Conservation (phyloP, 2,888 invertebrate genomes). For the Leptopilina drosophilae region DNA sequence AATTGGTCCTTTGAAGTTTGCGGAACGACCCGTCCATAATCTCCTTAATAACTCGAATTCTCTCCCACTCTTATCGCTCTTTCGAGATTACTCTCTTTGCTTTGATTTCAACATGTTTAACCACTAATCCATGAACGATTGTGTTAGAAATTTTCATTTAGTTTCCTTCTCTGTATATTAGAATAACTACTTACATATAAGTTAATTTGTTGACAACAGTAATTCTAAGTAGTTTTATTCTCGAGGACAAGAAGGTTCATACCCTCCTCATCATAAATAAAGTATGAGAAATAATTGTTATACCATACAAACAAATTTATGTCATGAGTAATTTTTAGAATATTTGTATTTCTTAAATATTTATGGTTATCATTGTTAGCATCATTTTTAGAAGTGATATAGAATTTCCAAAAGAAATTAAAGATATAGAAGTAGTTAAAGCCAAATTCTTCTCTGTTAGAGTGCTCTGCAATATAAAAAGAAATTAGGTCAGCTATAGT, state of each 20-base stretch:
- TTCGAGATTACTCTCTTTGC: constrained; percentile 17
- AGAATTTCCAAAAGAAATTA: neutral
- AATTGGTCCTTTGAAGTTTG: constrained; percentile 75
- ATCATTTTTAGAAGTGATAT: neutral
- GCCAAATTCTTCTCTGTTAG: neutral
- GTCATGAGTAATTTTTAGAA: no score
- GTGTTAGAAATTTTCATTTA: neutral
- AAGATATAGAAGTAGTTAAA: neutral
- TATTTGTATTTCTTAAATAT: no score
- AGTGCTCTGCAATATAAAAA: neutral
- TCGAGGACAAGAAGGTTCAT: neutral
- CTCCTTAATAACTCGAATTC: constrained; percentile 70
- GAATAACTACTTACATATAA: neutral
- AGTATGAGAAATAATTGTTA: no score
- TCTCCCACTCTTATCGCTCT: constrained; percentile 49
- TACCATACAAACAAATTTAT: no score
- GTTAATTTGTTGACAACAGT: neutral
- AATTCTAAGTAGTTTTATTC: neutral
- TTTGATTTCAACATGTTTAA: constrained; percentile 33
- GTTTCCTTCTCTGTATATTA: neutral
- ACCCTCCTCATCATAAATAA: no score
- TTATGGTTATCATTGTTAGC: no score
- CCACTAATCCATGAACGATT: neutral
- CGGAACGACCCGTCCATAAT: constrained; percentile 69
- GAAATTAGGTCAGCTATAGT: neutral